phyloP scores from a whole-genome alignment of 1,140 invertebrate genomes.

The Tetraneura akinire region DNA sequence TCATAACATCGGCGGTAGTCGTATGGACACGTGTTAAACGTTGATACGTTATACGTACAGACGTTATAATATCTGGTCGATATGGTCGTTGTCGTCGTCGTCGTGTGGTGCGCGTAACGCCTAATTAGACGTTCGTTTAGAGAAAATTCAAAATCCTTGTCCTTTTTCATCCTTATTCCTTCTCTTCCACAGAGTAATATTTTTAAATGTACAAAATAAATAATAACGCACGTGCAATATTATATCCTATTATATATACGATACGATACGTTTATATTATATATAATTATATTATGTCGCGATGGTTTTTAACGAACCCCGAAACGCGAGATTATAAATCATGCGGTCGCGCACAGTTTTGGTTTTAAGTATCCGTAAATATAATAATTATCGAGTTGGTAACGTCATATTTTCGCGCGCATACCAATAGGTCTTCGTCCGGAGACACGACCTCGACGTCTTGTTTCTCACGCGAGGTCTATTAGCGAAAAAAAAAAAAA shows the following conservation, averaged over 20 bases:
- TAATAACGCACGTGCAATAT: neutral
- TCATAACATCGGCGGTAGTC: neutral
- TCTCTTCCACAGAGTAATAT: neutral
- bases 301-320: constrained; percentile 26
- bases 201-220: neutral
- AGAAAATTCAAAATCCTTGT: constrained; percentile 24
- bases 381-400: constrained; percentile 32
- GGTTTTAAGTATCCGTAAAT: neutral
- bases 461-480: too few species aligned
- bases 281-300: too few species aligned
- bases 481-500: too few species aligned
- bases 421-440: too few species aligned
- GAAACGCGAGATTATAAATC: constrained; percentile 10
- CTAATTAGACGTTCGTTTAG: constrained; percentile 51
- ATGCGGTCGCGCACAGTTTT: neutral
- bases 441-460: too few species aligned
- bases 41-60: neutral
- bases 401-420: too few species aligned
- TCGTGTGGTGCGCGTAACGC: constrained; percentile 22
- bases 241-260: too few species aligned
- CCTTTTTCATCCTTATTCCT: neutral
- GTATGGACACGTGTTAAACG: constrained; percentile 50
- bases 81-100: neutral
- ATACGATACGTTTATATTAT: too few species aligned
- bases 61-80: neutral